These are phyloP conservation scores for Andrena fulva DNA, from an alignment of 2,888 invertebrate genomes.

Conservation along the genomic window DNA sequence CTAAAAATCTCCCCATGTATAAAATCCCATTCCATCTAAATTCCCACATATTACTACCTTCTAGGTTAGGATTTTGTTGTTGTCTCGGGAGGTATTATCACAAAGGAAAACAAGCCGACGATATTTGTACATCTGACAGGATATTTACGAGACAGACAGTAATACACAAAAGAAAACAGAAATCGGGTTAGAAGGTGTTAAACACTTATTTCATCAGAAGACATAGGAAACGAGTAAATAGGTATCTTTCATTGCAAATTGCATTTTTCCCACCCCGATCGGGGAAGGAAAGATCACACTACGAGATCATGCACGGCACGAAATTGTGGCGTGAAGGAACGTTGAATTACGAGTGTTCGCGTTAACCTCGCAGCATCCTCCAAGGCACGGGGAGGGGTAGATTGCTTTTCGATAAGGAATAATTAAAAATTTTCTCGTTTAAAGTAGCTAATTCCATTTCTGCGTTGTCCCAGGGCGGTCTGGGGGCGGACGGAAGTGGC, in stretches of 20 bases:
- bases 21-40: too few relatives aligned
- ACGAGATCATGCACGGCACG: constrained; percentile 63
- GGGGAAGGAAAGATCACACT: constrained; percentile 20
- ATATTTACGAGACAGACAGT: too few relatives aligned
- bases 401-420: constrained; percentile 85
- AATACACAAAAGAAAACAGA: not conserved
- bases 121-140: too few relatives aligned
- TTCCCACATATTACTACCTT: too few relatives aligned
- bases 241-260: not conserved
- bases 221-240: not conserved
- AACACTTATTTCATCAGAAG: not conserved
- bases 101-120: too few relatives aligned
- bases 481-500: constrained; percentile 65
- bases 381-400: constrained; percentile 66
- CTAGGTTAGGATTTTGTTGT: too few relatives aligned
- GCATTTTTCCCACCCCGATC: not conserved
- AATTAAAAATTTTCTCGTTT: constrained; percentile 85
- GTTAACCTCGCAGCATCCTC: constrained; percentile 66
- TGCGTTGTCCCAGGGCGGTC: constrained; percentile 65
- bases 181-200: not conserved
- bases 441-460: constrained; percentile 83
- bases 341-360: constrained; percentile 66
- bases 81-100: too few relatives aligned
- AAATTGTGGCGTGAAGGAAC: constrained; percentile 54
- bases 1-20: too few relatives aligned